A percentile compares a stretch with the other conserved stretches of the same genome.
phyloP scores from a whole-genome alignment of 1,140 invertebrate genomes.

The Sitobion miscanthi region DNA sequence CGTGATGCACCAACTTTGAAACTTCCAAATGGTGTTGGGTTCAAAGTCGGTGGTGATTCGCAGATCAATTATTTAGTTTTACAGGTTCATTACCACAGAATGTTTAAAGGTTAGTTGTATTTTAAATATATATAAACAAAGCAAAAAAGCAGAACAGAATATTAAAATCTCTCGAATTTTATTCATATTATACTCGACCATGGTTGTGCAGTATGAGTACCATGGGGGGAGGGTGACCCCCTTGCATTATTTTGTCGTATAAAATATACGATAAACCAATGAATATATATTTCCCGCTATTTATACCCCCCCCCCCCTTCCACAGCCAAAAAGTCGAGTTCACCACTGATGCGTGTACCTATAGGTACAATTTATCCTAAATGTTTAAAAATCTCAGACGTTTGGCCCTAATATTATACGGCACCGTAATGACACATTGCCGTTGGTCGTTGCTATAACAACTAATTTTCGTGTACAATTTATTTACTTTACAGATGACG shows the following conservation, averaged over 20 bases:
- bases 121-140: neutral
- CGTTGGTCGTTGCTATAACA: neutral
- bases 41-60: constrained; percentile 77
- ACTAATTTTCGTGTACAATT: neutral
- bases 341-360: no score
- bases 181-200: neutral
- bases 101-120: constrained; percentile 70
- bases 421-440: neutral
- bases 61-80: constrained; percentile 81
- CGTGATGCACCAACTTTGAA: constrained; percentile 86
- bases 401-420: neutral
- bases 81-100: constrained; percentile 90
- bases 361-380: neutral
- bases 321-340: no score
- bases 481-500: constrained; percentile 68
- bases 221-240: no score
- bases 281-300: no score
- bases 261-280: no score
- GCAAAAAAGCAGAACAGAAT: neutral
- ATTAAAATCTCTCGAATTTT: neutral
- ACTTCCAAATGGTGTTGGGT: constrained; percentile 84
- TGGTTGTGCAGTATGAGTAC: neutral
- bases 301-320: no score
- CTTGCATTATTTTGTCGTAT: no score
- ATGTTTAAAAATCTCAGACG: neutral